Evolutionary conservation across 2,888 invertebrate genomes (phyloP).

Genomic region (Chouioia cunea): DNA sequence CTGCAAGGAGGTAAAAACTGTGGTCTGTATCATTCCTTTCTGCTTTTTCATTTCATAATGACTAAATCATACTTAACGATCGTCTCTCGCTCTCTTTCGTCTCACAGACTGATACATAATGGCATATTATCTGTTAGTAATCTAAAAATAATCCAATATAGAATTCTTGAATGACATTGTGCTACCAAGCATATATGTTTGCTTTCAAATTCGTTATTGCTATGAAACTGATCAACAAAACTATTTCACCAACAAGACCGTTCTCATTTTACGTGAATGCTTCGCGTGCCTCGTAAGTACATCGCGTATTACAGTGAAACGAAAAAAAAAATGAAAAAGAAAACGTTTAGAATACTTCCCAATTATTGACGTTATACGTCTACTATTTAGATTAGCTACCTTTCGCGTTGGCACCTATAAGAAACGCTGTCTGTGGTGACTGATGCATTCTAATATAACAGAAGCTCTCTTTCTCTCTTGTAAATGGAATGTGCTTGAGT

Average conservation of each 20-base stretch:
- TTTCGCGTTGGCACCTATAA: constrained; percentile 27
- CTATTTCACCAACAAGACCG: too few relatives aligned
- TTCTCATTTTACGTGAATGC: too few relatives aligned
- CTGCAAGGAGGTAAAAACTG: constrained; percentile 96
- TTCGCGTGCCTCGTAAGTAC: too few relatives aligned
- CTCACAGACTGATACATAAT: background rate
- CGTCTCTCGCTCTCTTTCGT: constrained; percentile 18
- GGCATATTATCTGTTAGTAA: too few relatives aligned
- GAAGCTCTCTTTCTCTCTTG: constrained; percentile 14
- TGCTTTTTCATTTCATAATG: constrained; percentile 7
- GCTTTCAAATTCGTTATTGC: too few relatives aligned
- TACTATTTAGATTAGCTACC: constrained; percentile 27
- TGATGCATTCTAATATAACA: constrained; percentile 34
- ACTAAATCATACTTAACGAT: too few relatives aligned
- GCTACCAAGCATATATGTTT: constrained; percentile 15
- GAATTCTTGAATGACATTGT: too few relatives aligned
- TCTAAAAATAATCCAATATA: too few relatives aligned
- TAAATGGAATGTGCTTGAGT: constrained; percentile 22
- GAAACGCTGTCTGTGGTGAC: constrained; percentile 55
- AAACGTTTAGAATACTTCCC: too few relatives aligned
- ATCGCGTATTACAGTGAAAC: too few relatives aligned
- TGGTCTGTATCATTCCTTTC: constrained; percentile 82
- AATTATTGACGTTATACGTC: background rate
- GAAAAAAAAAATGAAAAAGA: too few relatives aligned
- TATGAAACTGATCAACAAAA: too few relatives aligned